Evolutionary conservation across 2,797 vertebrate genomes (phyloP).

Genomic region (Thalassophryne amazonica): DNA sequence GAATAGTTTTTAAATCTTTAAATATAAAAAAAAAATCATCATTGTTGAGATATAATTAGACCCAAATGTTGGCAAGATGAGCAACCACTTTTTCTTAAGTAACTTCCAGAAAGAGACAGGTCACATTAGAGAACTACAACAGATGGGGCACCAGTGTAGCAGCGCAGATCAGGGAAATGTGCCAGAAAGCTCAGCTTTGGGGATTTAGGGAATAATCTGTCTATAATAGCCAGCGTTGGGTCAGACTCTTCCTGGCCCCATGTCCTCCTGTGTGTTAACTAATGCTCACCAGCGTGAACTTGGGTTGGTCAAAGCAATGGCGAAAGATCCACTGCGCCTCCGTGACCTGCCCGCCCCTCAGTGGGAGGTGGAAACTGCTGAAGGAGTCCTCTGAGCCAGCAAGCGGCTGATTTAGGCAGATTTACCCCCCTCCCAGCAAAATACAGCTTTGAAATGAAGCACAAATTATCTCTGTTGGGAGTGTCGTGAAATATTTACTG

Average conservation of each 20-base stretch:
- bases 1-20: constrained; percentile 32
- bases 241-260: constrained; percentile 55
- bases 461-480: constrained; percentile 62
- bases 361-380: constrained; percentile 19
- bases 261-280: constrained; percentile 75
- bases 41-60: constrained; percentile 59
- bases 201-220: constrained; percentile 77
- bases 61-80: constrained; percentile 57
- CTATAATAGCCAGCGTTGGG: constrained; percentile 70
- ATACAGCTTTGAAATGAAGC: constrained; percentile 54
- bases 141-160: constrained; percentile 54
- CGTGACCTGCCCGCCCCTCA: constrained; percentile 46
- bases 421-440: constrained; percentile 46
- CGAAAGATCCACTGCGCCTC: constrained; percentile 58
- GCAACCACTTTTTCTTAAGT: constrained; percentile 49
- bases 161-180: constrained; percentile 65
- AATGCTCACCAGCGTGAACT: constrained; percentile 70
- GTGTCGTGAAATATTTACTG: constrained; percentile 56
- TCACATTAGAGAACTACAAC: constrained; percentile 70
- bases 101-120: constrained; percentile 62
- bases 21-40: constrained; percentile 50
- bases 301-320: constrained; percentile 48
- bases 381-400: constrained; percentile 37
- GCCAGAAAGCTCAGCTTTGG: constrained; percentile 67
- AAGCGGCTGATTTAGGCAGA: constrained; percentile 48